Evolutionary conservation across 2,797 vertebrate genomes (phyloP), one percentile per base, ranked within the genome.

Genomic region (Gambelia wislizenii): DNA sequence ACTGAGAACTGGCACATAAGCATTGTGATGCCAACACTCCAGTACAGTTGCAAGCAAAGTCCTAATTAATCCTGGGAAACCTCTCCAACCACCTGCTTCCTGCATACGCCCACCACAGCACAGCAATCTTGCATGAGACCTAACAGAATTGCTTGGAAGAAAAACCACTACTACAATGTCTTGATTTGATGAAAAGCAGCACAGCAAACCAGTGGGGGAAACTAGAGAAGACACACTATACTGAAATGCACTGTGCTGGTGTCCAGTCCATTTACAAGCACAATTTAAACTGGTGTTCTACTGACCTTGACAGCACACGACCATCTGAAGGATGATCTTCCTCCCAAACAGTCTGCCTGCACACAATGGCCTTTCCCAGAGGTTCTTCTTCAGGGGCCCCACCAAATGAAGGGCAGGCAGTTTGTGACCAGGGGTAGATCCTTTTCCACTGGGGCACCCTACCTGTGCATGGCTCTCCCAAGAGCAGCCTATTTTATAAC

Each of bases 81-180:
- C 91, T 93, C 87, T 94, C 91, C 86, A 88, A 87, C 20, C 4
- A 10, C 14, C 2, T 10, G 12, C 76, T 86, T 92, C 90, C 90
- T 83, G 86, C 92, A 86, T 61, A 0, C 72, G 0, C 22, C 27
- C 33, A 16, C 0, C 80, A 77, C 83, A 0, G 2, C 89, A 92
- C 91, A 0, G 12, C 47, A 2, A 36, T 10, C 0, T 42, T 59
- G 72, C 86, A 89, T 80, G 1, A 85, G 33, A 47, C 16, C 42
- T 6, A 36, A 14, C 12, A 70, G 25, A 20, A n/a, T 20, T 80
- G 47, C 49, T 36, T 70, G 27, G 2, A 2, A 25, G n/a, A 69
- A 78, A 64, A 27, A 2, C 12, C 39, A 25, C 33, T 22, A 2
- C 59, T 36, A 69, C 2, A 36, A 6, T 77, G 39, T 56, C 69